Base-by-base conservation (phyloP, 2,797 vertebrate species). In the Crocidura indochinensis region DNA sequence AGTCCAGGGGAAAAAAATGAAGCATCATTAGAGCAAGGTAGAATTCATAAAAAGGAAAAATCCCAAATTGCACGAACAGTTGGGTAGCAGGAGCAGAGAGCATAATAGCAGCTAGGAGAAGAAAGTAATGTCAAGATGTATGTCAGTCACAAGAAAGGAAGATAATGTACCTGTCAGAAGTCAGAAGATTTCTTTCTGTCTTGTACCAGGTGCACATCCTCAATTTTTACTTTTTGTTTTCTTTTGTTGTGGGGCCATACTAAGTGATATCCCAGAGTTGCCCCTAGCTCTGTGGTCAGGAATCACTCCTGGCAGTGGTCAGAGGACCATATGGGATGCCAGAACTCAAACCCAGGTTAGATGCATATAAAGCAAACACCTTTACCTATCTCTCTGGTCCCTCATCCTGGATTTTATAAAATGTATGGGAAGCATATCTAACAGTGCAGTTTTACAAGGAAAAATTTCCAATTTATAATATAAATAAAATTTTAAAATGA, bases 401-500 rank as follows among this genome's bases (percentile, higher is more conserved):
- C 38, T 38, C 38, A 38, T 17, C 22, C 8, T 4, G 49, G 0
- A 31, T 64, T 27, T 65, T 88, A 44, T 49, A 8, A 77, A 49
- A 67, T 2, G 15, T 3, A 47, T 44, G 10, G 62, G 56, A 72
- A 86, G 26, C 3, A 27, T 67, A 85, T 60, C 72, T 68, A 7
- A 82, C 10, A 8, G 44, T 29, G 6, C 44, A 0, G 22, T 76
- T 38, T 75, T 38, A 82, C 20, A 5, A 38, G 38, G 20, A 22
- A 60, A 85, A 89, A 22, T 20, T 60, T 60, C 56, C 14, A 60
- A 20, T 60, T 60, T 20, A 60, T 60, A 60, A 60, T 60, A 60
- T 60, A 60, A 60, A 51, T 82, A 47, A 86, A 88, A 78, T 68
- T 67, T 2, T 60, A 27, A 86, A 47, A 73, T 51, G 24, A 17